Base-by-base conservation (phyloP, 2,113 vertebrate species). In the Hyperopisus bebe region DNA sequence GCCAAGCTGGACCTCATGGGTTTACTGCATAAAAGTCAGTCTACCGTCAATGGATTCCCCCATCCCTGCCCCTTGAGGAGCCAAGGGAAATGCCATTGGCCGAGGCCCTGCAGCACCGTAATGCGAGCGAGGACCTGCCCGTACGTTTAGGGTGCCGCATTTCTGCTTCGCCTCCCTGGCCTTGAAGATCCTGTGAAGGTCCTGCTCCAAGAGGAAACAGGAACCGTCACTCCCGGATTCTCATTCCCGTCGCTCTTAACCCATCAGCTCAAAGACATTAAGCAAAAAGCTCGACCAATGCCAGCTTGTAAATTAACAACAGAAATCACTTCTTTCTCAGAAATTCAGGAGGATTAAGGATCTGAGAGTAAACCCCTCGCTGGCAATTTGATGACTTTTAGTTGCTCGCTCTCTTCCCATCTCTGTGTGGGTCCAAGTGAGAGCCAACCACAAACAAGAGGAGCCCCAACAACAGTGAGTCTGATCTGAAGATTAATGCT, bases 401-500 rank as follows among this genome's bases (percentile, higher is more conserved):
- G 74, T 35, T 80, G 39, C 17, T 17, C 2, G 17, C 35, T 5
- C 15, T 42, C 15, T 80, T 42, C 74, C 74, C 17, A 39, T 7
- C 74, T 39, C 31, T 8, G 74, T 19, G 35, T 80, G 74, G 74
- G 15, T 80, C 35, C 35, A 80, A 39, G 31, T 42, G 31, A 80
- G 74, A 80, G 35, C 35, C 74, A 80, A 13, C 31, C 74, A 42
- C 74, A 80, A 1, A 19, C 74, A 80, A 17, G 70, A 77, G 31
- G 5, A 80, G 27, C 70, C 70, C 74, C 15, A 77, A 31, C 31
- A 39, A 77, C 11, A 35, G 13, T 39, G 31, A 35, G 35, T 77
- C 27, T 77, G 70, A 77, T 77, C 70, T 39, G 70, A 77, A 77
- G 70, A 77, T 55, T 89, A 86, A 87, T 48, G 89, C 90, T 90